Conservation (phyloP, 2,888 invertebrate genomes). For the Theretra japonica region DNA sequence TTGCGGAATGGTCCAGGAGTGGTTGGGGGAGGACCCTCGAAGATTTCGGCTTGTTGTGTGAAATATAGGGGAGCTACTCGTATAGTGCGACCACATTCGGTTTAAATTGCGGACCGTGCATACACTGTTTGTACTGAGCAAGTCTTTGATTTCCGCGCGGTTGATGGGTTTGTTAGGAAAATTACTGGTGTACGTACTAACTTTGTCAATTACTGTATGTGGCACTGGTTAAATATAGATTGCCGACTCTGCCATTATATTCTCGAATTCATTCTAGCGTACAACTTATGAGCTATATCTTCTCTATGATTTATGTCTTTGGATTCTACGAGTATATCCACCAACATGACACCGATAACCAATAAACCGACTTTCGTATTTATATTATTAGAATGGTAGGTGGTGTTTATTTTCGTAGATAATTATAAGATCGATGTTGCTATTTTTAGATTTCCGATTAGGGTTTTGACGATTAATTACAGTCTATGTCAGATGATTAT, state of each 20-base stretch:
- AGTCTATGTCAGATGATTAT: no score
- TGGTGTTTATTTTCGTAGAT: no score
- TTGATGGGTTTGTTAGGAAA: background rate
- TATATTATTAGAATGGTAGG: no score
- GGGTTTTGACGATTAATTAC: no score
- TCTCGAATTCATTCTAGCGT: background rate
- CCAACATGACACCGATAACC: no score
- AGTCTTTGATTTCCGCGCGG: slow-evolving; percentile 1
- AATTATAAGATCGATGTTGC: no score
- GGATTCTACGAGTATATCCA: no score
- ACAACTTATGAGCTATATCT: no score
- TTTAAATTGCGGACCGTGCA: slow-evolving; percentile 10
- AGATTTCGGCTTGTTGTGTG: slow-evolving; percentile 44
- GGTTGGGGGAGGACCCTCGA: slow-evolving; percentile 55
- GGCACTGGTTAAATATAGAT: background rate
- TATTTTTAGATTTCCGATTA: no score
- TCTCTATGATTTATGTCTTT: no score
- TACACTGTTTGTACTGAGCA: slow-evolving; percentile 9
- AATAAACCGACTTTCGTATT: no score
- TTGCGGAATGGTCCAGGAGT: slow-evolving; percentile 42
- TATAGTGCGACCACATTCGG: slow-evolving; percentile 26
- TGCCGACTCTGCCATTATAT: background rate
- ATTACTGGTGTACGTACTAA: background rate
- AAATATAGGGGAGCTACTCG: slow-evolving; percentile 48
- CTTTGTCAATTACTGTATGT: background rate